phyloP scores from a whole-genome alignment of 2,888 invertebrate species.

The Caenorhabditis sulstoni region DNA sequence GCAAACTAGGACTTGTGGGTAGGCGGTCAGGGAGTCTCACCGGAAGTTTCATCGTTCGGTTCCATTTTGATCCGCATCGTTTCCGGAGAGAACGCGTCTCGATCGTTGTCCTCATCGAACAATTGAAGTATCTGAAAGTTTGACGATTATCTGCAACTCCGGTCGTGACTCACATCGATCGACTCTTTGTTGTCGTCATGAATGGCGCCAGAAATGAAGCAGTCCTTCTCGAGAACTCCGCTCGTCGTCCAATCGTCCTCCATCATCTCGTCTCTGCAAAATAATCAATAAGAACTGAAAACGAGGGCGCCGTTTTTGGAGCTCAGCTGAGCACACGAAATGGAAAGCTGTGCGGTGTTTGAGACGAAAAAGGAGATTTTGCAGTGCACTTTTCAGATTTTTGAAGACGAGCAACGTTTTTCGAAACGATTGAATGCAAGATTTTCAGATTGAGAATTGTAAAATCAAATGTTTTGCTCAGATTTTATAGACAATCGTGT shows the following conservation, averaged over 20 bases:
- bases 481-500: too few relatives aligned
- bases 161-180: constrained; percentile 40
- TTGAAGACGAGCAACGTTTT: background rate
- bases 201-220: constrained; percentile 58
- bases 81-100: constrained; percentile 23
- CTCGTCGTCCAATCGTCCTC: constrained; percentile 67
- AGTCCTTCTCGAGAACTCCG: constrained; percentile 60
- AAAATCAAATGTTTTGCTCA: too few relatives aligned
- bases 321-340: constrained; percentile 47
- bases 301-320: constrained; percentile 25
- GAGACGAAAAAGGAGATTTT: background rate
- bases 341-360: too few relatives aligned
- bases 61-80: constrained; percentile 53
- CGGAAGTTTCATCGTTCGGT: constrained; percentile 56
- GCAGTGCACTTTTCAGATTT: too few relatives aligned
- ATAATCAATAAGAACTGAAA: constrained; percentile 18
- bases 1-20: too few relatives aligned
- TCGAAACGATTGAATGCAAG: background rate
- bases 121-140: constrained; percentile 31
- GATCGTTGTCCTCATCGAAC: constrained; percentile 37
- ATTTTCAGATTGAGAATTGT: too few relatives aligned
- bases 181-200: constrained; percentile 18
- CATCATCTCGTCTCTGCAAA: constrained; percentile 48
- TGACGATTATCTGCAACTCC: background rate
- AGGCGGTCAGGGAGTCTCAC: too few relatives aligned